Evolutionary conservation across 2,113 vertebrate genomes (phyloP), one percentile per base, ranked within the genome.

Genomic region (Lophius piscatorius): DNA sequence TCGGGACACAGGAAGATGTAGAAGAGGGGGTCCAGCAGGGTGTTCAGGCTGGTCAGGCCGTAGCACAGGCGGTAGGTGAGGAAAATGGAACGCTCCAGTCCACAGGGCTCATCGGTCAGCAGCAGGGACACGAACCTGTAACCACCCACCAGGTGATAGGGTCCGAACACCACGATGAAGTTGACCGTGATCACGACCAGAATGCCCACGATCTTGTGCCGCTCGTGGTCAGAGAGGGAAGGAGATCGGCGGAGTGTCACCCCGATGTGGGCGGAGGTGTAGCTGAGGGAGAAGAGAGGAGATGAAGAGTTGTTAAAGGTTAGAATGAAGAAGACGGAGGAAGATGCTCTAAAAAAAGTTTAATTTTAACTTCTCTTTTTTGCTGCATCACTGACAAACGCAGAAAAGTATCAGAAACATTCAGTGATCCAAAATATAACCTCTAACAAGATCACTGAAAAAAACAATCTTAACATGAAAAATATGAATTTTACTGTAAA

Each of bases 1-100:
- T 92, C 79, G 0, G 88, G 56, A 49, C 90, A 92, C 61, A 93
- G 76, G 52, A 93, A 92, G 45, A 92, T 90, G 73, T 93, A 93
- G 62, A 93, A 91, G 40, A 92, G 90, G 0, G 92, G 92, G 61
- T 93, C 87, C 60, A 93, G 80, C 20, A 92, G 58, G n/a, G 89
- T 90, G 79, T 93, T 92, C 20, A 93, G 87, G 69, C 92, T 92
- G 61, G 91, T 93, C 59, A 93, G 76, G 14, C 91, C 91, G 5
- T 90, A 92, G 80, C 89, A 93, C 14, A 93, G 80, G 11, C 90
- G 87, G 46, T 92, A 91, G 48, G 70, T 33, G 5, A 91, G 79
- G 73, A 91, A 93, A 48, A 93, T 80, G 0, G 90, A 87, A 11
- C 31, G 76, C 58, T 93, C 91, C 23, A 90, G n/a, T 2, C 34